Base-by-base conservation (phyloP, 2,888 invertebrate species). In the Amphipyra tragopoginis region DNA sequence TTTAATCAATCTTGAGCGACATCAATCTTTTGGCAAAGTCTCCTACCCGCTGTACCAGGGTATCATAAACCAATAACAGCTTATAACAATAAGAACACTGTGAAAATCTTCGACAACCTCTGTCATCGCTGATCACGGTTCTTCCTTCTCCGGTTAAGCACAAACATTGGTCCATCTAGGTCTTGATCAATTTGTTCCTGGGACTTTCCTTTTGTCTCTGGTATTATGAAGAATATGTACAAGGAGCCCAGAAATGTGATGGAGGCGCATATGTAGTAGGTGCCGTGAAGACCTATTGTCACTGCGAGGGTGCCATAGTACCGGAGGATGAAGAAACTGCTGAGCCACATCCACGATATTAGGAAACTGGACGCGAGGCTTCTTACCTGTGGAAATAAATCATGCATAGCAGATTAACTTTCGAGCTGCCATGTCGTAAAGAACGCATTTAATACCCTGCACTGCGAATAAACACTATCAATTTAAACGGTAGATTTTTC, bases 271-370 rank as follows among this genome's bases (percentile, higher is more conserved):
- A 93, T 89, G 75, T 94, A 94, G 82, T 93, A 94, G 0, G 88
- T 89, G 34, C 89, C 84, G 79, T 94, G 93, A 13, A 94, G 90
- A 0, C 94, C 94, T 53, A 94, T 79, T 0, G 85, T 70, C 40
- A 90, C 65, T 8, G 93, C 92, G 1, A 93, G 77, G 11, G 87
- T 82, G 7, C 92, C 92, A 79, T 90, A 94, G 84, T 94, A 94
- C 6, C 94, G 90, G 1, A 94, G 91, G 2, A 93, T 77, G 11
- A 94, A 81, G 75, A 94, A 94, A 70, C 86, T 93, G 79, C 90
- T 92, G 0, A 93, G 84, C 94, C 94, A 94, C 86, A 90, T 93
- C 92, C 93, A 94, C 33, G 93, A 90, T 75, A 94, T 91, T 13
- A 94, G 85, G 21, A 94, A 81, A 49, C 94, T 93, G 34, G 94